A percentile compares a stretch with the other conserved stretches of the same genome.
phyloP scores from a whole-genome alignment of 2,888 invertebrate species.

The Coecobrya sp. region DNA sequence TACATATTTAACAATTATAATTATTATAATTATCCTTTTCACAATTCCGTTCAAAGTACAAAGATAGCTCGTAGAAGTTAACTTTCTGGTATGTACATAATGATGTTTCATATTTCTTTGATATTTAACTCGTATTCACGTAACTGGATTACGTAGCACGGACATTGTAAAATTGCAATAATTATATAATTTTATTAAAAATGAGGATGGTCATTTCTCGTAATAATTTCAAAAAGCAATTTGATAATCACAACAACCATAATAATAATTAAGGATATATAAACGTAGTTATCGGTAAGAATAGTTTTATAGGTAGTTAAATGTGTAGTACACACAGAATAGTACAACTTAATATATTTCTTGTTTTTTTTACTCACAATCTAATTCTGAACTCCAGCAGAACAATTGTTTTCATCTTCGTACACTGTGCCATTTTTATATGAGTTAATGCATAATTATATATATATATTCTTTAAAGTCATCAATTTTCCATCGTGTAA shows the following conservation, averaged over 20 bases:
- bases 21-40: conserved; percentile 10
- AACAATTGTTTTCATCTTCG: conserved; percentile 51
- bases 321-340: not conserved
- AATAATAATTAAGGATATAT: not conserved
- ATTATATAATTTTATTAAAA: not conserved
- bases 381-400: conserved; percentile 60
- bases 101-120: not conserved
- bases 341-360: conserved; percentile 24
- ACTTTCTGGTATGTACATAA: not conserved
- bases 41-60: conserved; percentile 8
- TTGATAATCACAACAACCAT: conserved; percentile 20
- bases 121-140: not conserved
- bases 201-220: conserved; percentile 5
- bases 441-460: conserved; percentile 1
- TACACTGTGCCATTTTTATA: not conserved
- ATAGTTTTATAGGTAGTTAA: not conserved
- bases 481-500: conserved; percentile 21
- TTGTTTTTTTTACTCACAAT: conserved; percentile 34
- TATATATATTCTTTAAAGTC: not conserved
- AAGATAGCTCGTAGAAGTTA: conserved; percentile 34
- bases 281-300: conserved; percentile 5
- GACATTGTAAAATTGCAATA: conserved; percentile 15
- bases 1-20: conserved; percentile 11
- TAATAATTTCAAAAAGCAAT: conserved; percentile 30
- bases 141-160: not conserved